These are phyloP conservation scores for Platanista minor DNA, from an alignment of 2,113 vertebrate species.

Conservation along the genomic window DNA sequence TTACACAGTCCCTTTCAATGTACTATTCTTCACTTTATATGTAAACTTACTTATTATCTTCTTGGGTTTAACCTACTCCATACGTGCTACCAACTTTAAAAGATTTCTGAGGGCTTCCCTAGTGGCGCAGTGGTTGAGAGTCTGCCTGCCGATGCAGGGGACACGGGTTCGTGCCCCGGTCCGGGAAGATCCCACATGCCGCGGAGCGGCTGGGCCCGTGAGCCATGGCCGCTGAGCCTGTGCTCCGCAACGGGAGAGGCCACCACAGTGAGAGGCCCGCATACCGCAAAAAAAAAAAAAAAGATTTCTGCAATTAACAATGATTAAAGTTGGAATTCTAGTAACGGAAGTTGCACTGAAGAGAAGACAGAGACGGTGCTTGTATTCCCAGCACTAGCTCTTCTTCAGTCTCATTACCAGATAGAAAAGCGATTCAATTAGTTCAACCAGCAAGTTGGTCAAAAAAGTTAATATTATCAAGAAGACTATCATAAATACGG, in stretches of 20 bases:
- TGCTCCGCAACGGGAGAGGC: too few relatives aligned
- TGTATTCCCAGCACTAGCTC: background rate
- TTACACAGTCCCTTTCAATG: background rate
- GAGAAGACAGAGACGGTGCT: background rate
- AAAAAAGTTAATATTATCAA: background rate
- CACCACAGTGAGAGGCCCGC: too few relatives aligned
- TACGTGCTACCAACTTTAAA: background rate
- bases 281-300: too few relatives aligned
- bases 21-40: background rate
- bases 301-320: background rate
- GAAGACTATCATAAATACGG: background rate
- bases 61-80: background rate
- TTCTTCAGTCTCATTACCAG: background rate
- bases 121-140: too few relatives aligned
- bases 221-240: too few relatives aligned
- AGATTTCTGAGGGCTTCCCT: background rate
- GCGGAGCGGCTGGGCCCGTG: too few relatives aligned
- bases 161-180: too few relatives aligned
- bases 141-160: too few relatives aligned
- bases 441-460: background rate
- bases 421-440: background rate
- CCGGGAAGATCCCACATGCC: too few relatives aligned
- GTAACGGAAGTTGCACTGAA: background rate
- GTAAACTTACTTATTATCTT: background rate
- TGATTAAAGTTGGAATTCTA: background rate